Evolutionary conservation across 2,797 vertebrate species (phyloP).

Genomic region (Sparus aurata): DNA sequence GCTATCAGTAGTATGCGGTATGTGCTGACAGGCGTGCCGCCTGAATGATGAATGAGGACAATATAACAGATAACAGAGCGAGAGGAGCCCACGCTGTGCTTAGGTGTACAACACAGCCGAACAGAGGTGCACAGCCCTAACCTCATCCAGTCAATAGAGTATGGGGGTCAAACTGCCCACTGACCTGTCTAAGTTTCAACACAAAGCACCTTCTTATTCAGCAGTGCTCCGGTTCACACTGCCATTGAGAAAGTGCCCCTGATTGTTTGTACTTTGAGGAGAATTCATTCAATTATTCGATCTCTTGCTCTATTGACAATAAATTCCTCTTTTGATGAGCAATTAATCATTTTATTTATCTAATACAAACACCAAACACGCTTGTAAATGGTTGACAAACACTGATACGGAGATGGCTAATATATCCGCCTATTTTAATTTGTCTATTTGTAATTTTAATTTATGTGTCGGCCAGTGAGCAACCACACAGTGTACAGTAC

Average conservation of each 20-base stretch:
- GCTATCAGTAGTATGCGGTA: conserved; percentile 60
- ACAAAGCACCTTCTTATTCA: conserved; percentile 4
- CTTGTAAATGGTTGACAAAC: too few relatives aligned
- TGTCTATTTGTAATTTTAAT: too few relatives aligned
- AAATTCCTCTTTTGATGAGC: background rate
- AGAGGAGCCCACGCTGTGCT: conserved; percentile 40
- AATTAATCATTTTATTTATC: background rate
- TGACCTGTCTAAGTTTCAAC: conserved; percentile 14
- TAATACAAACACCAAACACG: background rate
- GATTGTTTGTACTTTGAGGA: background rate
- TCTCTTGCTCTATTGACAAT: background rate
- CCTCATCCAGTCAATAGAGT: conserved; percentile 23
- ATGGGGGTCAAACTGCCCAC: conserved; percentile 28
- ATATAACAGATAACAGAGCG: conserved; percentile 75
- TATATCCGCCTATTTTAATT: background rate
- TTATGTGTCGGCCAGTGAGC: background rate
- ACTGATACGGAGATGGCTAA: background rate
- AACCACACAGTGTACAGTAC: background rate
- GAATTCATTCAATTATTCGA: background rate
- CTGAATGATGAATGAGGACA: conserved; percentile 70
- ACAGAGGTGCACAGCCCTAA: conserved; percentile 38
- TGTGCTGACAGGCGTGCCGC: conserved; percentile 75
- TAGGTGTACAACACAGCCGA: conserved; percentile 36
- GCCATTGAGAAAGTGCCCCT: background rate
- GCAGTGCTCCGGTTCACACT: conserved; percentile 12